Evolutionary conservation across 2,797 vertebrate species (phyloP).

Genomic region (Enteromius argenteus): DNA sequence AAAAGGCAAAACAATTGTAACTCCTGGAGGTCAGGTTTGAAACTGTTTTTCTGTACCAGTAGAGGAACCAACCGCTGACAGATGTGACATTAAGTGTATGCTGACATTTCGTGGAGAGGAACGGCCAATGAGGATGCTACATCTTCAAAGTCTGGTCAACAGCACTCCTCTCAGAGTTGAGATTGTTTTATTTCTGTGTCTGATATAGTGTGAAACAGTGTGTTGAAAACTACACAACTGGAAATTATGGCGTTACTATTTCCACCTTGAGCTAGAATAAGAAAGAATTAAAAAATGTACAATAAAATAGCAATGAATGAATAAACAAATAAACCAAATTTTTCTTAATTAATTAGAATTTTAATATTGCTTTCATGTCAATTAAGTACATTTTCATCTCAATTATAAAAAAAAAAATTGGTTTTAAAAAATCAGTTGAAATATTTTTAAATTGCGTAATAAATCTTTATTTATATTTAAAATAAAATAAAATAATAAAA

Average conservation of each 20-base stretch:
- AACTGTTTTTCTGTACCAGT: conserved; percentile 51
- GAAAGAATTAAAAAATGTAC: not conserved
- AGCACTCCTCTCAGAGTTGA: conserved; percentile 28
- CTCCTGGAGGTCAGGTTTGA: conserved; percentile 55
- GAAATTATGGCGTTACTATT: not conserved
- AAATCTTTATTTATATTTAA: too few species aligned
- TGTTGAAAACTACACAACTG: not conserved
- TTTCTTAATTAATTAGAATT: not conserved
- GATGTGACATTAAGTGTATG: conserved; percentile 51
- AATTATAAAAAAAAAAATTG: not conserved
- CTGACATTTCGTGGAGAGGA: conserved; percentile 61
- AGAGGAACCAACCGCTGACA: conserved; percentile 54
- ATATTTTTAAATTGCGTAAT: not conserved
- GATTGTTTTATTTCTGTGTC: conserved; percentile 7
- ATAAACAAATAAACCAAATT: not conserved
- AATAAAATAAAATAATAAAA: too few species aligned
- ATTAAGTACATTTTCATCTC: not conserved
- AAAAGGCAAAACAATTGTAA: conserved; percentile 51
- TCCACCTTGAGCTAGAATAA: not conserved
- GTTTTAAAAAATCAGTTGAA: not conserved
- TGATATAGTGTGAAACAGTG: not conserved
- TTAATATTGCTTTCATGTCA: not conserved
- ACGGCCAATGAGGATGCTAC: conserved; percentile 48
- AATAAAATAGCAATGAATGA: not conserved
- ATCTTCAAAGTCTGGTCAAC: conserved; percentile 48